Evolutionary conservation across 2,888 invertebrate species (phyloP).

Genomic region (Tryphoninae sp.): DNA sequence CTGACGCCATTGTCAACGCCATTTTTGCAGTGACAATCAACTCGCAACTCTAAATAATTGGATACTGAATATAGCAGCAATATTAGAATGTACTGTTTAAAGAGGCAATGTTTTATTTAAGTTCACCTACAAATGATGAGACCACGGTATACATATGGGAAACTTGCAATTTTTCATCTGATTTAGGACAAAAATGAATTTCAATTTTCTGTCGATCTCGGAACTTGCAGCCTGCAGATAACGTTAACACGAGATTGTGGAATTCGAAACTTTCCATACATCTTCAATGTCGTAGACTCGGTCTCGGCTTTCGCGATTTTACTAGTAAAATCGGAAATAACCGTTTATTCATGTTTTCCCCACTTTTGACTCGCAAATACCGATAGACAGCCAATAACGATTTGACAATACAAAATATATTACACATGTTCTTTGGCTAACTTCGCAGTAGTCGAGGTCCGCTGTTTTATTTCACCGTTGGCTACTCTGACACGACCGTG

Average conservation of each 20-base stretch:
- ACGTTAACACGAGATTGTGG: neutral
- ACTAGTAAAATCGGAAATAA: no score
- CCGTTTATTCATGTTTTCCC: no score
- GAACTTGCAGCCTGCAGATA: neutral
- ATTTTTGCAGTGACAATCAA: constrained; percentile 44
- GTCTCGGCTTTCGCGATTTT: no score
- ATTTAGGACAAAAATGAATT: neutral
- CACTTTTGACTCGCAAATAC: neutral
- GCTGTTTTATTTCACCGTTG: constrained; percentile 34
- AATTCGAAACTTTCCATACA: neutral
- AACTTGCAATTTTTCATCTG: no score
- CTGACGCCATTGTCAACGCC: constrained; percentile 53
- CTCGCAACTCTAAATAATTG: no score
- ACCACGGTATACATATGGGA: no score
- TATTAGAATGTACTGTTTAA: no score
- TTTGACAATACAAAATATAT: neutral
- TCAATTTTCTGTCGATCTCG: neutral
- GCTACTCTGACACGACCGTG: constrained; percentile 13
- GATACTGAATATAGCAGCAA: no score
- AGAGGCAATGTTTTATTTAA: no score
- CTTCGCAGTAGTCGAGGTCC: neutral
- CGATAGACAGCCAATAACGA: neutral
- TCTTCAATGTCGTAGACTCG: neutral
- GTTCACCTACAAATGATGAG: no score
- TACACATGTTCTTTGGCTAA: neutral